A percentile compares a stretch with the other conserved stretches of the same genome.
Conservation (phyloP, 2,113 vertebrate species). For the Malaclemys terrapin region DNA sequence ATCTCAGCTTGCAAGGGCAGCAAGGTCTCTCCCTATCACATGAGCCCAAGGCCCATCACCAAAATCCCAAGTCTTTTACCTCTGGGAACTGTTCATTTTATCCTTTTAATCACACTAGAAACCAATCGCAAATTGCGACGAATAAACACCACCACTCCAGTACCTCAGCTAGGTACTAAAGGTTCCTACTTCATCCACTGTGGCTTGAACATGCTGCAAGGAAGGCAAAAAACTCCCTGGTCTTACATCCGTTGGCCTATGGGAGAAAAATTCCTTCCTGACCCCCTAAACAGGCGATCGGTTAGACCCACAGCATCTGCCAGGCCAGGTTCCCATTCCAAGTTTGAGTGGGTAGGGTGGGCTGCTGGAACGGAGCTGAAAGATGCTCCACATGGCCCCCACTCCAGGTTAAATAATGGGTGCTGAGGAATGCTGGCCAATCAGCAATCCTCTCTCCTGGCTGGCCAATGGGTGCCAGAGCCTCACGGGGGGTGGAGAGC, state of each 20-base stretch:
- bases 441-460: not conserved
- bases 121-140: not conserved
- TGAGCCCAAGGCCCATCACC: not conserved
- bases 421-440: not conserved
- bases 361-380: not conserved
- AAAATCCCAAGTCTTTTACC: not conserved
- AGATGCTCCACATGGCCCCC: not conserved
- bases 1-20: not conserved
- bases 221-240: not conserved
- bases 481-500: not conserved
- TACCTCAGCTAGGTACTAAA: not conserved
- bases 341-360: too few relatives aligned
- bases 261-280: not conserved
- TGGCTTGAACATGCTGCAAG: not conserved
- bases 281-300: not conserved
- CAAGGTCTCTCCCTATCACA: not conserved
- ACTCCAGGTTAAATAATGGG: not conserved
- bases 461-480: not conserved
- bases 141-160: not conserved
- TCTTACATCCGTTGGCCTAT: not conserved
- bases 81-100: not conserved
- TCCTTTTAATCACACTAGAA: not conserved
- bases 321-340: not conserved
- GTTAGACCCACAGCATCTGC: not conserved
- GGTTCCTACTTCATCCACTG: not conserved